These are phyloP conservation scores for Deilephila elpenor DNA, from an alignment of 2,888 invertebrate species.

Conservation along the genomic window DNA sequence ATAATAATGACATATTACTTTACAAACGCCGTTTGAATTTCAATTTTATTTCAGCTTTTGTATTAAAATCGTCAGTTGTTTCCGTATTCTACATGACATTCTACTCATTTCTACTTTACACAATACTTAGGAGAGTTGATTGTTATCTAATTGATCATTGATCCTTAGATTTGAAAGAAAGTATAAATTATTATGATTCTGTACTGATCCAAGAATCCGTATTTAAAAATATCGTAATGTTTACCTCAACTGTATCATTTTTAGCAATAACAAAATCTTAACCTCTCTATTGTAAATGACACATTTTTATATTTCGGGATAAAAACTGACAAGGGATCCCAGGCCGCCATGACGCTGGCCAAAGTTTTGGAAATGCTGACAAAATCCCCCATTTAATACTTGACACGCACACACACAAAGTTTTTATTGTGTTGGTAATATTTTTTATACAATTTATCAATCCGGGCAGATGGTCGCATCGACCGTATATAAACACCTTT, in stretches of 20 bases:
- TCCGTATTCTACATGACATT: no score
- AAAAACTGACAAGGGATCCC: conserved; percentile 22
- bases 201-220: no score
- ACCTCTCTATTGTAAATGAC: not conserved
- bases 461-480: conserved; percentile 75
- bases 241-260: no score
- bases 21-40: not conserved
- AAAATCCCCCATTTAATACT: conserved; percentile 51
- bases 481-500: conserved; percentile 77
- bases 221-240: no score
- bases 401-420: conserved; percentile 50
- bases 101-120: no score
- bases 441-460: conserved; percentile 83
- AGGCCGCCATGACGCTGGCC: conserved; percentile 38
- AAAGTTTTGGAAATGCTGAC: conserved; percentile 43
- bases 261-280: not conserved
- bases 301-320: not conserved
- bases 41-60: not conserved
- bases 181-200: no score
- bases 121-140: no score
- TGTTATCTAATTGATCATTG: no score
- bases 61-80: not conserved
- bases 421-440: conserved; percentile 59
- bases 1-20: conserved; percentile 11
- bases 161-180: no score